Base-by-base conservation (phyloP, 2,113 vertebrate genomes). In the Maylandia zebra region DNA sequence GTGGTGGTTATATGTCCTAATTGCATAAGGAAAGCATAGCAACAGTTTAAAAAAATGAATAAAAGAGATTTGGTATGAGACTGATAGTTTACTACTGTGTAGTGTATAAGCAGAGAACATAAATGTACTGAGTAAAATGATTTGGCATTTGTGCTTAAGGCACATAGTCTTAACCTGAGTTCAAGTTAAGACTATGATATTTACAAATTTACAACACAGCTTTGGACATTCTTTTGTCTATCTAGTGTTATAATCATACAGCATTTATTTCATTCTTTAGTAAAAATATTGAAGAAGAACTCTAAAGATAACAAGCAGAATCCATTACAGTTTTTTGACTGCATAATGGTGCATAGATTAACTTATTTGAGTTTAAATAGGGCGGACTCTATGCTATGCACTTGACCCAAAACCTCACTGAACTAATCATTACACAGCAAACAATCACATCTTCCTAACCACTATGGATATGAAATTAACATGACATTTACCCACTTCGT, bases 101-200 rank as follows among this genome's bases (percentile, higher is more conserved):
- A 66, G n/a, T 91, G 45, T 88, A 61, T 85, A 50, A 52, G 53
- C 53, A 88, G 85, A 95, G 89, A 80, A 81, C 76, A 61, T 36
- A 64, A 64, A 64, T 64, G 30, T 64, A 64, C 19, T 1, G 6
- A 1, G 30, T 80, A 94, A 90, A 93, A 92, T 90, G 24, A 86
- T 94, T 90, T 87, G 64, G 76, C 57, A 86, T 91, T 86, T 93
- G 88, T 95, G 90, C 85, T 91, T 91, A 89, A 85, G 88, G 93
- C 36, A 36, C 36, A 34, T 34, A 36, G 36, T 36, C 36, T 36
- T 36, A 36, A 36, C 8, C 36, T 36, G 36, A 36, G 87, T 88
- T 82, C 64, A 85, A 84, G 36, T 82, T 83, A 76, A 82, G 10
- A 85, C 17, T 57, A 76, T 32, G 24, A 76, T 55, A 43, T 79